Evolutionary conservation across 2,797 vertebrate genomes (phyloP).

Genomic region (Liasis olivaceus): DNA sequence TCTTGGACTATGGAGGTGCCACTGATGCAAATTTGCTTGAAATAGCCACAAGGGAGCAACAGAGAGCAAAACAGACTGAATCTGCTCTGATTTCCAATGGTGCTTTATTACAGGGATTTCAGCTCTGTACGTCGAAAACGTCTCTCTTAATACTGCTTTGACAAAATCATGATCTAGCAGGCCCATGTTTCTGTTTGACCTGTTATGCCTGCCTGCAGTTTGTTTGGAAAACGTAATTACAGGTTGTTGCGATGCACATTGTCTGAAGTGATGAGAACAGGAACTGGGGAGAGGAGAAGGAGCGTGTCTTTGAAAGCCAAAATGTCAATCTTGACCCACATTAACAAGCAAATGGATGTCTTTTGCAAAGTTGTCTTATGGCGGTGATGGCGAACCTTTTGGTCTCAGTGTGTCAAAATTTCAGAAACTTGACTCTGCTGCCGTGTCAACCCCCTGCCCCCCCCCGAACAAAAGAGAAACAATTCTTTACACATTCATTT

Average conservation of each 20-base stretch:
- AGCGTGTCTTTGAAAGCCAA: background rate
- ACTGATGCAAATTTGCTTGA: background rate
- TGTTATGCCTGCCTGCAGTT: too few relatives aligned
- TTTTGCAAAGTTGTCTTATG: background rate
- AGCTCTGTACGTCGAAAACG: background rate
- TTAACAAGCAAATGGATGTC: background rate
- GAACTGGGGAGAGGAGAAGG: background rate
- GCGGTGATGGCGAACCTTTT: too few relatives aligned
- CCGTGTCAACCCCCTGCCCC: too few relatives aligned
- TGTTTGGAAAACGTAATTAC: background rate
- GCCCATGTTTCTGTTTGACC: background rate
- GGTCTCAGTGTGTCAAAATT: too few relatives aligned
- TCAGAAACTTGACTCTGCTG: too few relatives aligned
- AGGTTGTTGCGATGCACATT: background rate
- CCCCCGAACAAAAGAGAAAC: too few relatives aligned
- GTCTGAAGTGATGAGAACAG: background rate
- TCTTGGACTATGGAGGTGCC: background rate
- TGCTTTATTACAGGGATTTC: background rate
- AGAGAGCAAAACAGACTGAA: background rate
- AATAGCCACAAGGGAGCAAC: conserved; percentile 51
- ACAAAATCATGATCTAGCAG: background rate
- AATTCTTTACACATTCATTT: too few relatives aligned
- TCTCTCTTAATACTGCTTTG: background rate
- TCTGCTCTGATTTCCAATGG: background rate
- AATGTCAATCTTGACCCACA: background rate